A percentile compares a stretch with the other conserved stretches of the same genome.
These are phyloP conservation scores for Scaptomyza pallida DNA, from an alignment of 1,140 invertebrate genomes.

Conservation along the genomic window DNA sequence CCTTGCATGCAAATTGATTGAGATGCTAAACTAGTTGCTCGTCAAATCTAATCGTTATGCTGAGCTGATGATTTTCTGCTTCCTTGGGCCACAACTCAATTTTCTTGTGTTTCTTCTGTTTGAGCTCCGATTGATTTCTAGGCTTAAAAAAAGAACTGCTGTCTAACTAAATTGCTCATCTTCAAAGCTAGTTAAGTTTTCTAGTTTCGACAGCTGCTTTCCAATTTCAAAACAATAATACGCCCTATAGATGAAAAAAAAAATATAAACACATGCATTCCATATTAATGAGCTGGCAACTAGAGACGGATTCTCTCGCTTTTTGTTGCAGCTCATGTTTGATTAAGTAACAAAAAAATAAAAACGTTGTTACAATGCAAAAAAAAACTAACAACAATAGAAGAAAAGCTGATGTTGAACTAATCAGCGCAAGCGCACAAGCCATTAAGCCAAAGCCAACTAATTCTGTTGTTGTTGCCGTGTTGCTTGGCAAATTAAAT, in stretches of 20 bases:
- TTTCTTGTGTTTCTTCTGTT: slow-evolving; percentile 16
- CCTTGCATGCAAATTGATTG: slow-evolving; percentile 32
- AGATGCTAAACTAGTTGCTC: slow-evolving; percentile 4
- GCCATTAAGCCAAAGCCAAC: slow-evolving; percentile 37
- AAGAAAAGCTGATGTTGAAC: slow-evolving; percentile 37
- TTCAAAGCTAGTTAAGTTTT: slow-evolving; percentile 2
- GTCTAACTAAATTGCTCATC: slow-evolving; percentile 1
- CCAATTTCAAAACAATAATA: slow-evolving; percentile 4
- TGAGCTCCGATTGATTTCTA: slow-evolving; percentile 36
- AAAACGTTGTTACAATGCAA: slow-evolving; percentile 66
- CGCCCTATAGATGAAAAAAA: slow-evolving; percentile 16
- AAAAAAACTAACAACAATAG: slow-evolving; percentile 51
- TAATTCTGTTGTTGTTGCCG: slow-evolving; percentile 29
- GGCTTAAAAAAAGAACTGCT: slow-evolving; percentile 14
- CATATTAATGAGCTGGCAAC: slow-evolving; percentile 59
- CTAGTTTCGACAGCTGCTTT: slow-evolving; percentile 20
- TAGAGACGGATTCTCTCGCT: slow-evolving; percentile 1
- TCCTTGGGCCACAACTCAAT: slow-evolving; percentile 21
- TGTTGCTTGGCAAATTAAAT: slow-evolving; percentile 42
- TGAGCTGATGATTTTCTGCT: slow-evolving; percentile 19
- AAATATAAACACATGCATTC: slow-evolving; percentile 40
- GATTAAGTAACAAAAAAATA: slow-evolving; percentile 78
- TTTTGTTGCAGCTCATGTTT: slow-evolving; percentile 48
- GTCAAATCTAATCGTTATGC: slow-evolving; percentile 17
- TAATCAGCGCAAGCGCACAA: slow-evolving; percentile 49